Evolutionary conservation across 2,797 vertebrate species (phyloP).

Genomic region (Caiman crocodilus): DNA sequence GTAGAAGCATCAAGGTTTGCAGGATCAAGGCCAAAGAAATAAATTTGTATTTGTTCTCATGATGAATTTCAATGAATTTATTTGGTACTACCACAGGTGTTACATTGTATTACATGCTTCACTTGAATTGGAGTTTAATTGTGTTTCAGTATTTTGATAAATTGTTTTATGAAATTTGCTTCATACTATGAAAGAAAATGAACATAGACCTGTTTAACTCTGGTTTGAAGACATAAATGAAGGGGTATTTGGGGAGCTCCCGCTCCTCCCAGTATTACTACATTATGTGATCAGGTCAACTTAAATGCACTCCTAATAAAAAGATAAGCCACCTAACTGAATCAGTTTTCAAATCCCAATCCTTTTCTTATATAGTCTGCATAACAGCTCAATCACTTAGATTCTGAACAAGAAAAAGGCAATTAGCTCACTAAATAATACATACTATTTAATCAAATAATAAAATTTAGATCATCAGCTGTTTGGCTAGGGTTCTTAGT

Average conservation of each 20-base stretch:
- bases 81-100: constrained; percentile 22
- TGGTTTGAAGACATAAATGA: not conserved
- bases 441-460: constrained; percentile 21
- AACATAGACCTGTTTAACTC: constrained; percentile 53
- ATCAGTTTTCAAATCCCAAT: constrained; percentile 9
- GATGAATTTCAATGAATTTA: constrained; percentile 32
- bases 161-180: constrained; percentile 62
- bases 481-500: not conserved
- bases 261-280: not conserved
- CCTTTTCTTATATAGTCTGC: not conserved
- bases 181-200: constrained; percentile 62
- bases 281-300: constrained; percentile 36
- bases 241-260: constrained; percentile 29
- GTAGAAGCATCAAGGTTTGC: not conserved
- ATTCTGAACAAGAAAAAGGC: constrained; percentile 4
- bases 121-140: constrained; percentile 38
- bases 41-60: constrained; percentile 21
- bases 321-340: not conserved
- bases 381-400: not conserved
- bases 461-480: constrained; percentile 17
- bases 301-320: constrained; percentile 49
- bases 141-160: constrained; percentile 23
- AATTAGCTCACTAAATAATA: constrained; percentile 10
- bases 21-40: not conserved
- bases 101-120: constrained; percentile 55